Conservation (phyloP, 2,888 invertebrate genomes). For the Caenorhabditis sp. region DNA sequence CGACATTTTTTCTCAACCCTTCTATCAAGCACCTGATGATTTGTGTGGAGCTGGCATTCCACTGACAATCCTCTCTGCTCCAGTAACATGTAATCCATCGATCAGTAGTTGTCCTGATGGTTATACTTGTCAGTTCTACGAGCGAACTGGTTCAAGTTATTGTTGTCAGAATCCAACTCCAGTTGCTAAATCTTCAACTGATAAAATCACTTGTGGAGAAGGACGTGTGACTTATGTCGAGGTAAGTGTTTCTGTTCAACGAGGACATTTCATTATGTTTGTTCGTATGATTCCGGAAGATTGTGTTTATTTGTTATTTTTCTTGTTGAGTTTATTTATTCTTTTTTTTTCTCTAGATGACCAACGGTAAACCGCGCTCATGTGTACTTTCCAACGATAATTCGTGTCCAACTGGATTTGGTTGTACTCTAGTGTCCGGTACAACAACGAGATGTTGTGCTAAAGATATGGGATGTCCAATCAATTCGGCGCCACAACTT, state of each 20-base stretch:
- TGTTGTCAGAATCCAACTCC: conserved; percentile 62
- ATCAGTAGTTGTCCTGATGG: conserved; percentile 70
- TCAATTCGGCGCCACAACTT: conserved; percentile 67
- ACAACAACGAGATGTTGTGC: conserved; percentile 67
- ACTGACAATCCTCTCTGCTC: conserved; percentile 66
- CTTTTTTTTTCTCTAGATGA: conserved; percentile 44
- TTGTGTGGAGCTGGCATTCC: conserved; percentile 67
- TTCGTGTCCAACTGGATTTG: conserved; percentile 67
- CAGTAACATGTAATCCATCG: conserved; percentile 68
- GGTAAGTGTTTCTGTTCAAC: conserved; percentile 19
- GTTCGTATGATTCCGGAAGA: conserved; percentile 12
- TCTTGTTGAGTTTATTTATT: conserved; percentile 20
- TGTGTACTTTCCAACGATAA: conserved; percentile 59
- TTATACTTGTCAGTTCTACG: conserved; percentile 67
- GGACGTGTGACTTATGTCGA: conserved; percentile 68
- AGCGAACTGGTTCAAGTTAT: conserved; percentile 68
- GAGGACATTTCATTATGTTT: background rate
- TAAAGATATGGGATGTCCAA: conserved; percentile 66
- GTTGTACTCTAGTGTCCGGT: conserved; percentile 66
- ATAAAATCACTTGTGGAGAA: conserved; percentile 54
- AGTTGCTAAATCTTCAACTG: conserved; percentile 34
- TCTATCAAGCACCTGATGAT: conserved; percentile 70
- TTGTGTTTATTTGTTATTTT: conserved; percentile 20
- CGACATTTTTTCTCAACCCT: conserved; percentile 63
- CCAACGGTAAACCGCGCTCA: conserved; percentile 61